phyloP scores from a whole-genome alignment of 2,797 vertebrate genomes.

The Macrochelys suwanniensis region DNA sequence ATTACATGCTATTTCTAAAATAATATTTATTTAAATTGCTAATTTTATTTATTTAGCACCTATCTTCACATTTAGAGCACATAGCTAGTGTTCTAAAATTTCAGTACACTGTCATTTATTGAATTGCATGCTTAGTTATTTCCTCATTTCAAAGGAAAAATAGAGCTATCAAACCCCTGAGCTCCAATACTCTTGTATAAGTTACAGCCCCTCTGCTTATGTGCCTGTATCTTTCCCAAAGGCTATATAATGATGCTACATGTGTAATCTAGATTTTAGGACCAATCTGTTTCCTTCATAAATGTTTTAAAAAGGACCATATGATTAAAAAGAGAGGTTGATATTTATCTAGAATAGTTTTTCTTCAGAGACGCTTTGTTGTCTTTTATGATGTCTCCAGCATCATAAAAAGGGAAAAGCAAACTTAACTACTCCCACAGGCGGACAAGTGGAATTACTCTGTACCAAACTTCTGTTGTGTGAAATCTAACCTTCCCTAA shows the following conservation, averaged over 20 bases:
- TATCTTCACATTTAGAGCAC: background rate
- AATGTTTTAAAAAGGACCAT: background rate
- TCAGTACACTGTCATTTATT: background rate
- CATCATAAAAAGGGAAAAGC: background rate
- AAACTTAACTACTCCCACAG: background rate
- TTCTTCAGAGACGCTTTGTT: background rate
- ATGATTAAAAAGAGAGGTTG: background rate
- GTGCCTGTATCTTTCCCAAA: background rate
- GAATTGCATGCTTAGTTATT: background rate
- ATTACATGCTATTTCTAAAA: background rate
- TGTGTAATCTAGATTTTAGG: background rate
- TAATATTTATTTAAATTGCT: background rate
- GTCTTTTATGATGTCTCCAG: background rate
- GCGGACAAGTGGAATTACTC: background rate
- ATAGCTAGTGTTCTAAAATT: background rate
- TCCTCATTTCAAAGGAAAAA: background rate
- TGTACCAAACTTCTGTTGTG: background rate
- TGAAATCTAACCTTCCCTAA: background rate
- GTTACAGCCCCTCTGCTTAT: background rate
- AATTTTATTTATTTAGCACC: background rate
- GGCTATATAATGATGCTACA: background rate
- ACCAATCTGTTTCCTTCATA: background rate
- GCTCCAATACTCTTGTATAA: background rate
- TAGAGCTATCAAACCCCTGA: rapidly evolving
- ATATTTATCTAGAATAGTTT: background rate